Base-by-base conservation (phyloP, 2,113 vertebrate genomes). In the Limnothrissa miodon region DNA sequence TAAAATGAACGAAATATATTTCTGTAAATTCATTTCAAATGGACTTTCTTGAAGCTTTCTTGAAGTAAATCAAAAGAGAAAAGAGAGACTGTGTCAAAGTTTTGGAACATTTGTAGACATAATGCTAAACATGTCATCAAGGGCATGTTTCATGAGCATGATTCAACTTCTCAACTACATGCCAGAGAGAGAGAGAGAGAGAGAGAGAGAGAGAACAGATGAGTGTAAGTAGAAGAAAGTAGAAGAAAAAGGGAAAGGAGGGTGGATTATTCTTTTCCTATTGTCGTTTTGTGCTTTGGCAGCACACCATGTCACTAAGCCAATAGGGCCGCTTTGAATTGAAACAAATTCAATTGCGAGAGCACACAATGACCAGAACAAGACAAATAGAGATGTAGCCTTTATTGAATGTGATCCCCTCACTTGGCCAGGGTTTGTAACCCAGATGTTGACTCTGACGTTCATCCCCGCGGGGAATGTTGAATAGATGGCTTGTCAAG, bases 121-220 rank as follows among this genome's bases (percentile, higher is more conserved):
- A 46, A 84, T 78, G 81, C 78, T 81, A 81, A 85, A 83, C 70
- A 10, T 79, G 17, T 81, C 39, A 29, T 81, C 36, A 48, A 80
- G 51, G 51, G 51, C n/a, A n/a, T n/a, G n/a, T n/a, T n/a, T n/a
- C n/a, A n/a, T 23, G 21, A 56, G 51, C 51, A 66, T 42, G 42
- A 83, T 83, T 82, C 59, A 21, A 81, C 53, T 82, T 83, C 80
- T 81, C 59, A 25, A 0, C 59, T 29, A 10, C 59, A n/a, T 8
- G n/a, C 6, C 7, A 51, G 36, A 15, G 25, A 19, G 17, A 53
- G 45, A n/a, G n/a, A 15, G 15, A 51, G 2, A 66, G 9, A 66
- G 0, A 66, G 11, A 66, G 11, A 29, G 9, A 15, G 8, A 33
- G 59, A 15, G 25, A 7, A 29, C n/a, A 9, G 25, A 2, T n/a